phyloP scores from a whole-genome alignment of 2,113 vertebrate species.

The Origma solitaria region DNA sequence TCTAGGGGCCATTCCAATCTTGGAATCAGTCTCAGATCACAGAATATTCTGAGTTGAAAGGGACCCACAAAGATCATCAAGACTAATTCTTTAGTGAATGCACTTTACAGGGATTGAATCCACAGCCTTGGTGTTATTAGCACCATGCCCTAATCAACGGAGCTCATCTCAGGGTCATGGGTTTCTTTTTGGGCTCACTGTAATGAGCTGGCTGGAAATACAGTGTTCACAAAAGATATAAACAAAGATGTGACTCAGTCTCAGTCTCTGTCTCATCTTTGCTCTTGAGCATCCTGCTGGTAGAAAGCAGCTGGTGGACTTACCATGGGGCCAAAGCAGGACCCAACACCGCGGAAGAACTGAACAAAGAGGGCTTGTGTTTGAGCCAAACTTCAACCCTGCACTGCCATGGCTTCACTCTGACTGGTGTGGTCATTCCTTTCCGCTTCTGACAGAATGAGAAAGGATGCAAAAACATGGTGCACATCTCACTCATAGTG shows the following conservation, averaged over 20 bases:
- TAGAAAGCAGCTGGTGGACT: not conserved
- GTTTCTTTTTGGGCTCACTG: not conserved
- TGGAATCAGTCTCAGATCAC: not conserved
- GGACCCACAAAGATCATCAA: not conserved
- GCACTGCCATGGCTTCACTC: not conserved
- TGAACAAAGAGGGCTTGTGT: fast-evolving
- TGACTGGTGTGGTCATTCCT: not conserved
- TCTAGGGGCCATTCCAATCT: not conserved
- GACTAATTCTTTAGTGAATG: not conserved
- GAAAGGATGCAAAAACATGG: not conserved
- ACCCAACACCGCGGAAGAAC: not conserved
- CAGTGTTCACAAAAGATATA: not conserved
- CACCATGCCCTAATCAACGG: not conserved
- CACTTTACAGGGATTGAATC: not conserved
- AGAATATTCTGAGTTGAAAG: not conserved
- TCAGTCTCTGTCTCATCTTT: not conserved
- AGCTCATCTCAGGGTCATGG: not conserved
- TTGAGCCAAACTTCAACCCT: not conserved
- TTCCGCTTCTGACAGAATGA: not conserved
- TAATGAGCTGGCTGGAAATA: not conserved
- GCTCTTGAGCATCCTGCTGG: not conserved
- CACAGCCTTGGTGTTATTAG: not conserved
- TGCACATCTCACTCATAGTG: not conserved
- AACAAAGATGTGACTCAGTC: not conserved
- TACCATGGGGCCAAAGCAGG: not conserved